Conservation (phyloP, 2,888 invertebrate species). For the Abscondita cerata region DNA sequence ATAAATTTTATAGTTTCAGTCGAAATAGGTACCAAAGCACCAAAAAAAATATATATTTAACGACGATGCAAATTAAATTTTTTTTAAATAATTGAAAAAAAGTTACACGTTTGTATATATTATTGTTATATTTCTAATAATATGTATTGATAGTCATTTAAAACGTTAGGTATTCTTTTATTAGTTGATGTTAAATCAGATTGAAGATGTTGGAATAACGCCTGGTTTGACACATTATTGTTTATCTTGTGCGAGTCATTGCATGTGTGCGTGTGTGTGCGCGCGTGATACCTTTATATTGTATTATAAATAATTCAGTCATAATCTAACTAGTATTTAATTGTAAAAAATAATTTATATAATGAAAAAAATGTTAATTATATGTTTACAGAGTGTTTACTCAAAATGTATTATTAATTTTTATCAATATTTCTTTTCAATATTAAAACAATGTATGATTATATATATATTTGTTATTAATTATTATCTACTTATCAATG, state of each 20-base stretch:
- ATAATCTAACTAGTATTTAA: slow-evolving; percentile 10
- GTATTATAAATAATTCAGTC: not conserved
- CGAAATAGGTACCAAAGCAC: not conserved
- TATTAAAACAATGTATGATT: no score
- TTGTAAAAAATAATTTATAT: slow-evolving; percentile 13
- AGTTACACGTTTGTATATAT: not conserved
- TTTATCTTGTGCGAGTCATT: not conserved
- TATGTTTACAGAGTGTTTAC: not conserved
- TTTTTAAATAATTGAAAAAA: no score
- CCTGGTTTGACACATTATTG: not conserved
- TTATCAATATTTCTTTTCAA: no score
- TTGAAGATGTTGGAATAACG: not conserved
- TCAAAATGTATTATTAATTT: no score
- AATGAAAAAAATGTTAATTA: slow-evolving; percentile 2
- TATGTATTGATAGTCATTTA: not conserved
- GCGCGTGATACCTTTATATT: not conserved
- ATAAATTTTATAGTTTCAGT: no score
- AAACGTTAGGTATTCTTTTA: not conserved
- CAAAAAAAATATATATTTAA: not conserved
- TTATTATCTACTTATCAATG: no score
- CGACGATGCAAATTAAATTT: not conserved
- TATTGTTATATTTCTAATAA: not conserved
- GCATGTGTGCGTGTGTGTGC: not conserved
- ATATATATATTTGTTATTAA: no score
- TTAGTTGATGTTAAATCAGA: not conserved